Evolutionary conservation across 1,140 invertebrate genomes (phyloP).

Genomic region (Trinorchestia longiramus): DNA sequence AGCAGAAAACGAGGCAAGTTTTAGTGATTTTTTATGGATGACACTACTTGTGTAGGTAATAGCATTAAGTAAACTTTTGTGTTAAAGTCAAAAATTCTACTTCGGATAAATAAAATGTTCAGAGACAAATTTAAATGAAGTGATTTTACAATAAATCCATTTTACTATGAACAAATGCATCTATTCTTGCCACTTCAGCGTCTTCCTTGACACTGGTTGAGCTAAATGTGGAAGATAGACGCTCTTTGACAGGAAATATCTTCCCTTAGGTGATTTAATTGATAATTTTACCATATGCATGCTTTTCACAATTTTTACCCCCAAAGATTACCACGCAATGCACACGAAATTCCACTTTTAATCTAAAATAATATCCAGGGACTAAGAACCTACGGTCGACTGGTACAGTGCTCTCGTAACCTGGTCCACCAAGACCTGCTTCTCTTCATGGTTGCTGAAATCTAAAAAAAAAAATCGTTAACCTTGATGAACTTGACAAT

Average conservation of each 20-base stretch:
- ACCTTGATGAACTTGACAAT: neutral
- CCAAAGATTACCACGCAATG: neutral
- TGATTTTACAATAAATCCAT: no score
- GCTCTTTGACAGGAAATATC: neutral
- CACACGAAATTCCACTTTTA: neutral
- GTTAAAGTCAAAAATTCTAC: no score
- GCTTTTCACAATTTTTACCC: no score
- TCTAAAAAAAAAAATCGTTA: neutral
- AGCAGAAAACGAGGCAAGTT: neutral
- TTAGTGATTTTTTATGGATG: neutral
- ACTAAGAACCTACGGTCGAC: neutral
- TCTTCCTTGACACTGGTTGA: neutral
- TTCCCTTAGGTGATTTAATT: no score
- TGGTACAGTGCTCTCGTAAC: no score
- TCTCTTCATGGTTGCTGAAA: no score
- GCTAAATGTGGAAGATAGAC: neutral
- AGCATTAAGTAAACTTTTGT: neutral
- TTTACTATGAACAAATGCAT: no score
- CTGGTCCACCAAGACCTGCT: no score
- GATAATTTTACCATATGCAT: no score
- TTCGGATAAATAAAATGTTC: no score
- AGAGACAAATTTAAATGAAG: no score
- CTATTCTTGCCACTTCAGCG: no score
- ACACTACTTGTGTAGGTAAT: neutral
- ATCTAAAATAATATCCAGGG: neutral